Conservation (phyloP, 64 coral and sea anemone genomes). For the Actinia tenebrosa region DNA sequence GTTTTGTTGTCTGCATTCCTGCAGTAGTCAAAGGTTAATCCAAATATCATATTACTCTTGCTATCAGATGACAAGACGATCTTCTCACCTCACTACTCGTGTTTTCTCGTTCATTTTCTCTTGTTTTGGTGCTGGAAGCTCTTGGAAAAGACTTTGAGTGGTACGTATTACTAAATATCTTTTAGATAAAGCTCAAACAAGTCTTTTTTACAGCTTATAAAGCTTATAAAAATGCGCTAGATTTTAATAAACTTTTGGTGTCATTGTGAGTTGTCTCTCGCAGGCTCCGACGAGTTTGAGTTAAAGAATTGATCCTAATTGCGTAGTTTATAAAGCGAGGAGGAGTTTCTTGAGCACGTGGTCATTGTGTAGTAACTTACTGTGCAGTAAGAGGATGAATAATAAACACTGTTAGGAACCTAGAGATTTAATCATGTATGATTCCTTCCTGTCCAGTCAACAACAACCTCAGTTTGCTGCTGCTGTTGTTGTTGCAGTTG, state of each 20-base stretch:
- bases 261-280: no score
- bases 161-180: not conserved
- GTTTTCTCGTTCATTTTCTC: not conserved
- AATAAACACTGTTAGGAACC: not conserved
- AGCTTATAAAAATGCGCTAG: not conserved
- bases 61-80: not conserved
- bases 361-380: not conserved
- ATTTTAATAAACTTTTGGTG: no score
- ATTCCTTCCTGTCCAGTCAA: no score
- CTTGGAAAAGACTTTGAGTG: conserved; percentile 9
- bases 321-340: not conserved
- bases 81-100: not conserved
- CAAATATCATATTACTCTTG: not conserved
- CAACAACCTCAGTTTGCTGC: no score
- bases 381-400: not conserved
- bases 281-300: no score
- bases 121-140: not conserved
- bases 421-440: no score
- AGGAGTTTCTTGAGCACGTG: not conserved
- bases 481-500: no score
- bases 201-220: not conserved
- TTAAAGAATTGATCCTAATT: no score
- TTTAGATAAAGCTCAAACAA: not conserved
- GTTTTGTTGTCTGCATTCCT: conserved; percentile 2
- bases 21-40: not conserved